Evolutionary conservation across 92 coral and sea anemone genomes (phyloP).

Genomic region (Ricordea florida): DNA sequence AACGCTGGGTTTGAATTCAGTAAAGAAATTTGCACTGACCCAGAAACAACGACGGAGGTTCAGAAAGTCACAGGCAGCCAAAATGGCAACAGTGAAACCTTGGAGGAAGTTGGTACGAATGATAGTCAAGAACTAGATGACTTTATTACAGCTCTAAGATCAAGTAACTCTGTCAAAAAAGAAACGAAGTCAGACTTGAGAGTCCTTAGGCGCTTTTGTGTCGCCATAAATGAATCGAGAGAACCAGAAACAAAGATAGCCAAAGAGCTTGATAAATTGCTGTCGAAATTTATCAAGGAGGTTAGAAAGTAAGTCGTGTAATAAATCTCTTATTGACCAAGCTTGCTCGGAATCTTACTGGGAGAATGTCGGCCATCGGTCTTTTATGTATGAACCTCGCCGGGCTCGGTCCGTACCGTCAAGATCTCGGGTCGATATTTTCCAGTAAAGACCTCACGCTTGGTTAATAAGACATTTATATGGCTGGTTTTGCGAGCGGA

Average conservation of each 20-base stretch:
- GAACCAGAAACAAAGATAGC: not conserved
- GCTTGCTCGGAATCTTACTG: no score
- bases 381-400: no score
- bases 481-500: no score
- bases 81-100: not conserved
- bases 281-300: not conserved
- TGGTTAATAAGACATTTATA: no score
- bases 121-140: constrained; percentile 19
- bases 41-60: not conserved
- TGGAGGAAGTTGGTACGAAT: not conserved
- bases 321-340: no score
- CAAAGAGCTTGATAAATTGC: not conserved
- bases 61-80: not conserved
- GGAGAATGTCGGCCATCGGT: no score
- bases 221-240: not conserved
- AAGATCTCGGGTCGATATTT: no score
- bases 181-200: constrained; percentile 19
- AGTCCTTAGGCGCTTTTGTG: not conserved
- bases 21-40: not conserved
- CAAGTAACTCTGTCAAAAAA: not conserved
- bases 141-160: constrained; percentile 1
- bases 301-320: constrained; percentile 1
- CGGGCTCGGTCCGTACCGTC: no score
- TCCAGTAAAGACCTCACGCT: no score
- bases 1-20: not conserved